Conservation (phyloP, 64 coral and sea anemone genomes). For the Pachyseris speciosa region DNA sequence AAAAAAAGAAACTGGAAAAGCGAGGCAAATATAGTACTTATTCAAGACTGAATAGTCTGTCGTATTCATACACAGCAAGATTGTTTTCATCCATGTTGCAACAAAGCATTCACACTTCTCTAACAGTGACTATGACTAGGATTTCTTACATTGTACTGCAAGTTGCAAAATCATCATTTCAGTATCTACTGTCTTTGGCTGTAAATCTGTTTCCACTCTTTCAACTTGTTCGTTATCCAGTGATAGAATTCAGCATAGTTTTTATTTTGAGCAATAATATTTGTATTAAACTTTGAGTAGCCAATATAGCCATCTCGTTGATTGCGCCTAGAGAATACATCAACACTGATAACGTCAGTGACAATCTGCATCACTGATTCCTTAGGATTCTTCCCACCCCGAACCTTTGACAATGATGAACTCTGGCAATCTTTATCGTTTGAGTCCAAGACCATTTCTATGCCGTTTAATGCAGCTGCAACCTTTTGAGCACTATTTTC, state of each 20-base stretch:
- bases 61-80: too few relatives aligned
- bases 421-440: constrained; percentile 12
- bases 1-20: too few relatives aligned
- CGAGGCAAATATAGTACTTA: too few relatives aligned
- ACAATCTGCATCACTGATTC: constrained; percentile 15
- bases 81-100: too few relatives aligned
- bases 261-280: not conserved
- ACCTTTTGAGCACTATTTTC: constrained; percentile 22
- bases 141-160: too few relatives aligned
- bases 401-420: not conserved
- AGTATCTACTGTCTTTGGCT: not conserved
- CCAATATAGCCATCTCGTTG: constrained; percentile 30
- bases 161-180: not conserved
- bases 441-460: constrained; percentile 29
- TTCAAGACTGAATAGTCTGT: too few relatives aligned
- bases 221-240: constrained; percentile 43
- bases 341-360: not conserved
- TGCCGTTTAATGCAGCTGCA: constrained; percentile 22
- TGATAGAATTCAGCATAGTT: constrained; percentile 51
- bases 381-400: not conserved
- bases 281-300: constrained; percentile 28
- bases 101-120: too few relatives aligned
- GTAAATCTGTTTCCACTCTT: constrained; percentile 36
- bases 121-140: too few relatives aligned
- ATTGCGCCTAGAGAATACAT: not conserved